Evolutionary conservation across 2,888 invertebrate species (phyloP).

Genomic region (Drosophila maculinotata): DNA sequence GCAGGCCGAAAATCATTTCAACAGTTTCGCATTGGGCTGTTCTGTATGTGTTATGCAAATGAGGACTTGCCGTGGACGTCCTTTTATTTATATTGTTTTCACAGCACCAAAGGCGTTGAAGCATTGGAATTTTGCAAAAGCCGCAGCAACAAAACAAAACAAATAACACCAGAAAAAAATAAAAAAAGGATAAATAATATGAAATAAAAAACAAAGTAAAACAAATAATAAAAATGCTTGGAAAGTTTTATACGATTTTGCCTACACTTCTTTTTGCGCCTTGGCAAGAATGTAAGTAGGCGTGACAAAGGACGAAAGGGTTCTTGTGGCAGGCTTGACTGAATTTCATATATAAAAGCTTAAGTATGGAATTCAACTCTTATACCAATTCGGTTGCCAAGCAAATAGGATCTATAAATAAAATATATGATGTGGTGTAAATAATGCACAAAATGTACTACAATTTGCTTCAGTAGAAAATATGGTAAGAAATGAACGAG

Average conservation of each 20-base stretch:
- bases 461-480: background rate
- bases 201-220: constrained; percentile 30
- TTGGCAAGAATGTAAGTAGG: constrained; percentile 37
- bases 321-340: constrained; percentile 18
- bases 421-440: constrained; percentile 34
- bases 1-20: constrained; percentile 16
- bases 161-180: constrained; percentile 26
- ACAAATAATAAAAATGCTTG: constrained; percentile 65
- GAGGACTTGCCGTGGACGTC: constrained; percentile 18
- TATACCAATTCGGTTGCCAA: constrained; percentile 10
- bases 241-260: constrained; percentile 63
- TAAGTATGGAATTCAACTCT: constrained; percentile 18
- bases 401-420: constrained; percentile 38
- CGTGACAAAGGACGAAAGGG: constrained; percentile 62
- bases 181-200: constrained; percentile 23
- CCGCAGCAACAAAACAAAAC: constrained; percentile 44
- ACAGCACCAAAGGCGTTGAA: constrained; percentile 48
- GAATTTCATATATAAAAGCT: constrained; percentile 22
- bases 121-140: constrained; percentile 54
- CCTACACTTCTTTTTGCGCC: constrained; percentile 8
- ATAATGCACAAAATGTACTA: background rate
- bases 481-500: background rate
- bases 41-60: constrained; percentile 50
- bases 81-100: constrained; percentile 45
- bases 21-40: constrained; percentile 7